phyloP scores from a whole-genome alignment of 2,113 vertebrate genomes.

The Cyrtonyx montezumae region DNA sequence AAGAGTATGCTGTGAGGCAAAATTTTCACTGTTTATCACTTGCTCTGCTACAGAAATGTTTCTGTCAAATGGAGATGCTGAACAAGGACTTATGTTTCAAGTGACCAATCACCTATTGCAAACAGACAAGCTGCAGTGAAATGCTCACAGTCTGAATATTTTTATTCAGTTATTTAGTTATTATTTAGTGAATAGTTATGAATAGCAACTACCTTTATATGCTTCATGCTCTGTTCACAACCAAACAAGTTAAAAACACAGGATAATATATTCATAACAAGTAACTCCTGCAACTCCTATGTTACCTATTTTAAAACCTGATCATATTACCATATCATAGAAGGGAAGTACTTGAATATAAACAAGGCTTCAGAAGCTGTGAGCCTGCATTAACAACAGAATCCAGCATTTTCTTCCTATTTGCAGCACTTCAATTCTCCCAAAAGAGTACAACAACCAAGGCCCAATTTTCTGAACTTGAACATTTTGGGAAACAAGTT shows the following conservation, averaged over 20 bases:
- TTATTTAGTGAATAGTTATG: background rate
- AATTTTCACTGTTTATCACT: background rate
- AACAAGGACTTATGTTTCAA: background rate
- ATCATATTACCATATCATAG: background rate
- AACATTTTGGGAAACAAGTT: background rate
- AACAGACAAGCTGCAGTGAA: background rate
- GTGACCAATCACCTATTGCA: background rate
- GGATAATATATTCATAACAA: background rate
- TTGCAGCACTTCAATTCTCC: background rate
- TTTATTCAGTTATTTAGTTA: background rate
- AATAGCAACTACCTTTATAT: background rate
- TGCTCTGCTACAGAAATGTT: background rate
- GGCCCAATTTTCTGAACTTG: background rate
- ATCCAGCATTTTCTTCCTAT: background rate
- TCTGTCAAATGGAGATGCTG: background rate
- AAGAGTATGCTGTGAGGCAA: background rate
- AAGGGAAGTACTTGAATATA: background rate
- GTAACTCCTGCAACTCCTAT: background rate
- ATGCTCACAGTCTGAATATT: background rate
- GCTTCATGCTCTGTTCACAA: background rate
- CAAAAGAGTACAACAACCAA: background rate
- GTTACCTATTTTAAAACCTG: background rate
- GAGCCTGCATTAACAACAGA: background rate
- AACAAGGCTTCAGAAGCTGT: background rate
- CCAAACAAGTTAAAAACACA: background rate